Evolutionary conservation across 2,888 invertebrate genomes (phyloP).

Genomic region (Yponomeuta cagnagella): DNA sequence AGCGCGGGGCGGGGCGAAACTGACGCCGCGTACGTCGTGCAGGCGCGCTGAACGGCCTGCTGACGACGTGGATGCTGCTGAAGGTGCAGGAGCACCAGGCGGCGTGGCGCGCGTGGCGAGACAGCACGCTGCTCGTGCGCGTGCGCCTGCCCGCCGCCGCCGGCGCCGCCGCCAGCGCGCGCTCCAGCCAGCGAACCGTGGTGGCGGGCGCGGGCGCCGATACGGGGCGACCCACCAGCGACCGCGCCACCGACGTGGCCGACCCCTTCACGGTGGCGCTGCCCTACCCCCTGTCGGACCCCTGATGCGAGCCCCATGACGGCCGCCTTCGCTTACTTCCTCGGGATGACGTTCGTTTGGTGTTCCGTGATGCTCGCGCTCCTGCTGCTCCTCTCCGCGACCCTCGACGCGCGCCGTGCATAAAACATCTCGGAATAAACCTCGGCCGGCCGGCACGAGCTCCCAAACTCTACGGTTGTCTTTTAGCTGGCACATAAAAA

Average conservation of each 20-base stretch:
- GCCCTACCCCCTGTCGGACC: constrained; percentile 32
- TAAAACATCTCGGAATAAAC: no score
- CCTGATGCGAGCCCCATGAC: constrained; percentile 30
- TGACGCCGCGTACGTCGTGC: constrained; percentile 1
- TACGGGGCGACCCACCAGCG: constrained; percentile 29
- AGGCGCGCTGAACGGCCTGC: constrained; percentile 65
- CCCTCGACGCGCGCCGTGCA: no score
- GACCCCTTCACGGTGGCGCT: constrained; percentile 57
- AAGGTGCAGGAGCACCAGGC: constrained; percentile 69
- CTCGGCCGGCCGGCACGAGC: no score
- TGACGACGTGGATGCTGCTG: constrained; percentile 69
- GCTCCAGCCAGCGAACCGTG: constrained; percentile 30
- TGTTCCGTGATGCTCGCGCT: constrained; percentile 27
- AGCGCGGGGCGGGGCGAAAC: no score
- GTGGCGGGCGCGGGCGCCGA: constrained; percentile 29
- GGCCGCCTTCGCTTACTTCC: constrained; percentile 27
- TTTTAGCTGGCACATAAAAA: no score
- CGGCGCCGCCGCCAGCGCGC: constrained; percentile 26
- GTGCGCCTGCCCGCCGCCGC: constrained; percentile 45
- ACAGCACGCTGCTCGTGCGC: constrained; percentile 62
- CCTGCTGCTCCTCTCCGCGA: constrained; percentile 12
- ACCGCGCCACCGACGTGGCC: constrained; percentile 43
- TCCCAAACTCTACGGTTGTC: no score
- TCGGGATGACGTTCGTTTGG: constrained; percentile 26
- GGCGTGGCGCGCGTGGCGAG: constrained; percentile 68